Evolutionary conservation across 2,113 vertebrate genomes (phyloP), one percentile per base, ranked within the genome.

Genomic region (Fregetta grallaria): DNA sequence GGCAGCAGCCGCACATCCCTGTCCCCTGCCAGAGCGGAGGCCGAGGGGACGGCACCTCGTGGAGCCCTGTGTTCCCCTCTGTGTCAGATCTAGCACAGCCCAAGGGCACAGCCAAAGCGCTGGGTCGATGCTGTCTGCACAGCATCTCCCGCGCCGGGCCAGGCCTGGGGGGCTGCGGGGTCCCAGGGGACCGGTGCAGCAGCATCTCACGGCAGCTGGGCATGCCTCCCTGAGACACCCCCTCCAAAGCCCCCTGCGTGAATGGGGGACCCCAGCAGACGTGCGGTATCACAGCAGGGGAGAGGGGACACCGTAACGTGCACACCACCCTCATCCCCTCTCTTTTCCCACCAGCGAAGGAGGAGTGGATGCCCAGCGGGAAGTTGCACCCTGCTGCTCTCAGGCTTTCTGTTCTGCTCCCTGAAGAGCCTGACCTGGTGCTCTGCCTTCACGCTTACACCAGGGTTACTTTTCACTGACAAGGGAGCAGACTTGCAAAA

Each of bases 261-360:
- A 44, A 14, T 9, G 13, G 68, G 27, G 50, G 45, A 13, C 11
- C 15, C 34, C 40, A 32, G 63, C 59, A 81, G 73, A 9, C 52
- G 23, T 1, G 1, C 2, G 0, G 25, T 7, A 40, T 18, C 70
- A 6, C 2, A 18, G 66, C 61, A 62, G 11, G 6, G 63, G 14
- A 45, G 10, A 47, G 10, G 6, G 32, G 73, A 27, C 29, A 6
- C 26, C 0, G 0, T 5, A 5, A 25, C 2, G 20, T 13, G 56
- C 65, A 29, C 34, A 9, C 10, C 1, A 2, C 9, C 25, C 30
- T 77, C 34, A 3, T 29, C 15, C 30, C 30, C 6, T 36, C 30
- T 36, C 38, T 25, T 25, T 27, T 36, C 29, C 52, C 34, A 15
- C 5, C n/a, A 18, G 45, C 1, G 2, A 20, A 44, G 65, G 45